A percentile compares a stretch with the other conserved stretches of the same genome.
Evolutionary conservation across 30 jellyfish, hydroid and myxozoan genomes (phyloP).

Genomic region (Hydractinia echinata): DNA sequence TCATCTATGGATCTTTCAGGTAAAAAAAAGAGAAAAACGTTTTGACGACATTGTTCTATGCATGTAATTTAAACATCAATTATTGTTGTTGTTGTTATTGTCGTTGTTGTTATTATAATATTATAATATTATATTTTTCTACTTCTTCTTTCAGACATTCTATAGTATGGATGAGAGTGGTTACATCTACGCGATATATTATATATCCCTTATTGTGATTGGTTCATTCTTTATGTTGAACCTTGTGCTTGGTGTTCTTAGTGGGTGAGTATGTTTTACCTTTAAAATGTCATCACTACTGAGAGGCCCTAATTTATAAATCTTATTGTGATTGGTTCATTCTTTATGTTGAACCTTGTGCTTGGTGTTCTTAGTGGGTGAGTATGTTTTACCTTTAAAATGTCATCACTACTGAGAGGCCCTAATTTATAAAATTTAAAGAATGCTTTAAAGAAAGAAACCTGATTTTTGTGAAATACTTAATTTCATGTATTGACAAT

Average conservation of each 20-base stretch:
- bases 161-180: constrained; percentile 80
- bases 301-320: too few relatives aligned
- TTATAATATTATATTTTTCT: not conserved
- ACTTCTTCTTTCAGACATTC: constrained; percentile 64
- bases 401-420: not conserved
- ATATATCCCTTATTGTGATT: constrained; percentile 67
- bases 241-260: constrained; percentile 91
- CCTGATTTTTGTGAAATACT: too few relatives aligned
- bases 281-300: not conserved
- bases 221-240: constrained; percentile 96
- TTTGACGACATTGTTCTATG: too few relatives aligned
- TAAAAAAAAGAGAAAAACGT: not conserved
- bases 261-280: constrained; percentile 75
- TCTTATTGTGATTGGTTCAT: constrained; percentile 91
- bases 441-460: not conserved
- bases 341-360: constrained; percentile 88
- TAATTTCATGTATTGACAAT: too few relatives aligned
- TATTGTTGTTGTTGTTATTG: constrained; percentile 10
- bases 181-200: constrained; percentile 56
- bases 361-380: constrained; percentile 98
- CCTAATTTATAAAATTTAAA: not conserved
- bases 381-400: constrained; percentile 13
- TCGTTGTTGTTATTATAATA: not conserved
- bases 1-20: not conserved
- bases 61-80: not conserved